Evolutionary conservation across 2,113 vertebrate genomes (phyloP).

Genomic region (Hypocryptadius cinnamomeus): DNA sequence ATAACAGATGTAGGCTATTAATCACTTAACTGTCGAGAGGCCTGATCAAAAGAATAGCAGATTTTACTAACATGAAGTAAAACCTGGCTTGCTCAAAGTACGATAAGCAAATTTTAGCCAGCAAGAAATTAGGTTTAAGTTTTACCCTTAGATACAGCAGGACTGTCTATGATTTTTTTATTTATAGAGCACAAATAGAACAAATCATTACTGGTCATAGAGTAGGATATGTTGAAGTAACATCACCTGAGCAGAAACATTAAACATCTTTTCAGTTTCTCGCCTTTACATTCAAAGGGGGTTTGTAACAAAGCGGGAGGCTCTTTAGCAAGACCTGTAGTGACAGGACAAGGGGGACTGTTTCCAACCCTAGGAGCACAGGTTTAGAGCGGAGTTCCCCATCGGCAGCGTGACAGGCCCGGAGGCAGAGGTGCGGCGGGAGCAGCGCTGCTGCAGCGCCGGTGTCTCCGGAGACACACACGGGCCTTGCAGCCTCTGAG

Average conservation of each 20-base stretch:
- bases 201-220: accelerated
- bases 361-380: neutral
- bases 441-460: accelerated
- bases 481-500: accelerated
- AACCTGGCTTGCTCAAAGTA: neutral
- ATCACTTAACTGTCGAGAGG: accelerated
- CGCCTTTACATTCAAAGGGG: neutral
- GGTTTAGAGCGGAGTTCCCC: neutral
- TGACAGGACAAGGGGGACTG: neutral
- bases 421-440: accelerated
- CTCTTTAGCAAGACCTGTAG: neutral
- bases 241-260: neutral
- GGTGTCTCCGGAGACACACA: accelerated
- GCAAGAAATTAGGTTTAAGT: neutral
- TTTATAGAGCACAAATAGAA: neutral
- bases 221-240: neutral
- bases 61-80: neutral
- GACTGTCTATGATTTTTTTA: neutral
- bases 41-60: neutral
- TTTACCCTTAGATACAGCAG: neutral
- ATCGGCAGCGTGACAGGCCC: too few species aligned
- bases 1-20: neutral
- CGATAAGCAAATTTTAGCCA: neutral
- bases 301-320: neutral
- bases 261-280: neutral